Conservation (phyloP, 2,113 vertebrate species). For the Eurypyga helias region DNA sequence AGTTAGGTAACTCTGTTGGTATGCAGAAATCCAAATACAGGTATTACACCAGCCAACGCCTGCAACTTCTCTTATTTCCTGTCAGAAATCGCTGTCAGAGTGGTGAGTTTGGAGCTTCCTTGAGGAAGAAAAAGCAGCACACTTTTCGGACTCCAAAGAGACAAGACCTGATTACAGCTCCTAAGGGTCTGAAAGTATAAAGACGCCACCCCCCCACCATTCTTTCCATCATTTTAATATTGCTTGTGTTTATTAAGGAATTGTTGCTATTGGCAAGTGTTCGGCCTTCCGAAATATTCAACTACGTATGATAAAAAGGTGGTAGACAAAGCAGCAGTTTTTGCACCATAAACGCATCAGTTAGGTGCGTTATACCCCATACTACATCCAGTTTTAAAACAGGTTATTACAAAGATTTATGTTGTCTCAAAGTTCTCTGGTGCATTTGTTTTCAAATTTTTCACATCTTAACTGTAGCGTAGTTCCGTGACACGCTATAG, state of each 20-base stretch:
- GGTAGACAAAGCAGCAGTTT: not conserved
- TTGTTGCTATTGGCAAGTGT: not conserved
- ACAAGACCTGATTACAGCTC: not conserved
- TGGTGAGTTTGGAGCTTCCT: not conserved
- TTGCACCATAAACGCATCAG: not conserved
- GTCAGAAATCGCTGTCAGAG: not conserved
- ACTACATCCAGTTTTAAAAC: not conserved
- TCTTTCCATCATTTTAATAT: not conserved
- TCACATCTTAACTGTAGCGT: not conserved
- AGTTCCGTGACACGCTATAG: not conserved
- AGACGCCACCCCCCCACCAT: rapidly evolving
- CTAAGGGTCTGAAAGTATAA: not conserved
- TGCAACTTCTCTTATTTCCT: not conserved
- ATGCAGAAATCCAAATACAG: constrained; percentile 42
- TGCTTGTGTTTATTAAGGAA: not conserved
- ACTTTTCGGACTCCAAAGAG: not conserved
- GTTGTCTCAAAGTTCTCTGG: not conserved
- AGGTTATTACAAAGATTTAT: not conserved
- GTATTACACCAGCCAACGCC: not conserved
- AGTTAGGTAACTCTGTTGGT: not conserved
- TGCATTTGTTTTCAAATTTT: not conserved
- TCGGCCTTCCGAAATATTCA: not conserved
- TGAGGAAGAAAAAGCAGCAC: not conserved
- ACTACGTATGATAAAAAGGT: not conserved
- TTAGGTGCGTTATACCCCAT: not conserved